Base-by-base conservation (phyloP, 2,888 invertebrate genomes). In the Xylocampa areola region DNA sequence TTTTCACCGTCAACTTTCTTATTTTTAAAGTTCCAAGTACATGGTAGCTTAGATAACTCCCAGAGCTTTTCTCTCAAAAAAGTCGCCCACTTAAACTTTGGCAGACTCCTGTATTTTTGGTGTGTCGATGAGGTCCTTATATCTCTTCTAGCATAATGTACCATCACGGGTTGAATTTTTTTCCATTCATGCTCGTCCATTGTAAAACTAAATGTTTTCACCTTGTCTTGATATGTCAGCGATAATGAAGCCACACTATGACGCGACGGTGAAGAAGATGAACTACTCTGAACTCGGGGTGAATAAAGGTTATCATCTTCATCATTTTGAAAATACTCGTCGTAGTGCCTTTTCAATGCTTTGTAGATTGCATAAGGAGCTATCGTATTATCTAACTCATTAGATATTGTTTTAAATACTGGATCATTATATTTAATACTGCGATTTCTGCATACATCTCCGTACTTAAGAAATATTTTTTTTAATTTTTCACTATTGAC, bases 401-500 rank as follows among this genome's bases (percentile, higher is more conserved):
- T 54, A 49, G 60, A 54, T 49, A 55, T 60, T 33, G 49, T 60
- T 54, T 49, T 50, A 55, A 60, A 60, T 60, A 60, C 37, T 50
- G 60, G 60, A 60, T 60, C 44, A 55, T 60, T 60, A 40, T 60
- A 60, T 60, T 55, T 55, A 60, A 55, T 60, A 55, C 39, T 39
- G 32, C 39, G 55, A 35, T 60, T 55, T 60, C 39, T 60, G 60
- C 60, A 60, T 50, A 50, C 50, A 60, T 55, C 60, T 60, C 33
- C 60, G 45, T 60, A 55, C 39, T 50, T 55, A 49, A 55, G 39
- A 39, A 60, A 60, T 41, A 53, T 36, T 35, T 47, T 53, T 53
- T 58, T 60, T 49, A 60, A 55, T 60, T 45, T 44, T 49, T 55
- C 55, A 50, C 40, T 50, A 50, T 60, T 37, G 44, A 60, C 49